Percentiles rank a stretch among this genome's conserved stretches.
These are phyloP conservation scores for Toxotes jaculatrix DNA, from an alignment of 2,113 vertebrate genomes.

Conservation along the genomic window DNA sequence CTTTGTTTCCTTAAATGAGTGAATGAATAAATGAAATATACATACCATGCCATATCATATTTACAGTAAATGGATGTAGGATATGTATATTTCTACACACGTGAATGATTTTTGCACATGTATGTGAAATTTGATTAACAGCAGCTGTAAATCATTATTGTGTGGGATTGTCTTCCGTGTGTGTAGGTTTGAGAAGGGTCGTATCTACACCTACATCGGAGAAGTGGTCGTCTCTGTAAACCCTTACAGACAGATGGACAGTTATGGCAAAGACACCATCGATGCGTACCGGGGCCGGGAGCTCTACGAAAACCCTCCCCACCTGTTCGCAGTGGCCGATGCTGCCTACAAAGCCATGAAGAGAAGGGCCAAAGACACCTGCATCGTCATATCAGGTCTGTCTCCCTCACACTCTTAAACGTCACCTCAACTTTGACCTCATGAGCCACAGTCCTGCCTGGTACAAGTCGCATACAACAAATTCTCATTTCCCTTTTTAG, in stretches of 20 bases:
- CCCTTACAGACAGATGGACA: conserved; percentile 88
- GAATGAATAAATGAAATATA: not conserved
- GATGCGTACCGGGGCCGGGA: conserved; percentile 90
- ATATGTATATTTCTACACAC: too few relatives aligned
- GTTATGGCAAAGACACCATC: conserved; percentile 87
- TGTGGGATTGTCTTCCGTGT: conserved; percentile 15
- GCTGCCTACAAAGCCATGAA: conserved; percentile 97
- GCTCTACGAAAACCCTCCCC: conserved; percentile 93
- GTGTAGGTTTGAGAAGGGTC: conserved; percentile 89
- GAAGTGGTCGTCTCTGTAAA: conserved; percentile 96
- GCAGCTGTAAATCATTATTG: not conserved
- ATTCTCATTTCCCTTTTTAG: too few relatives aligned
- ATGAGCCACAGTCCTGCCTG: not conserved
- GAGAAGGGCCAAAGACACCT: conserved; percentile 91
- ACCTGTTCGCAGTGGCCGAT: conserved; percentile 91
- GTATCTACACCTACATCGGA: conserved; percentile 95
- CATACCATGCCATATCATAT: not conserved
- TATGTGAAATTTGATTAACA: too few relatives aligned
- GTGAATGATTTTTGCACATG: too few relatives aligned
- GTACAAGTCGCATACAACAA: too few relatives aligned
- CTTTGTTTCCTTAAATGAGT: not conserved
- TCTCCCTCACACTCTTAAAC: not conserved
- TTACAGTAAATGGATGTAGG: not conserved
- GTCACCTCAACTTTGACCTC: too few relatives aligned
- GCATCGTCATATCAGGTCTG: conserved; percentile 95